A percentile compares a stretch with the other conserved stretches of the same genome.
phyloP scores from a whole-genome alignment of 1,140 invertebrate species.

The Thereuonema tuberculata region DNA sequence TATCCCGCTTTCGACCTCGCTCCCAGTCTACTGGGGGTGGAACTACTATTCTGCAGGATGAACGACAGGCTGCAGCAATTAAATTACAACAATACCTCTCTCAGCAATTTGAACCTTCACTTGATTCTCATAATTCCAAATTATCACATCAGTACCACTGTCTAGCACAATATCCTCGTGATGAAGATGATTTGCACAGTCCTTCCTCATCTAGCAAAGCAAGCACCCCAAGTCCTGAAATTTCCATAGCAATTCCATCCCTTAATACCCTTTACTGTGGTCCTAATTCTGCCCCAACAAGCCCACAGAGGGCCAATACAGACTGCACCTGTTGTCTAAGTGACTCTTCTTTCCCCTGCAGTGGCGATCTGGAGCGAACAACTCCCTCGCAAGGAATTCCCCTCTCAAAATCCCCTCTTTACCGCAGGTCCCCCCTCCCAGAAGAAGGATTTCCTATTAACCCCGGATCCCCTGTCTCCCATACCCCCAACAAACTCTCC shows the following conservation, averaged over 20 bases:
- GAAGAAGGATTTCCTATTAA: constrained; percentile 26
- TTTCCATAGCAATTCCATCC: background rate
- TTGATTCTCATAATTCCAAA: background rate
- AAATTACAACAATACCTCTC: too few relatives aligned
- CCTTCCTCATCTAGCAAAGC: background rate
- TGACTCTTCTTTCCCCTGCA: background rate
- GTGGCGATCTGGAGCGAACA: background rate
- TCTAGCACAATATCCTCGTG: too few relatives aligned
- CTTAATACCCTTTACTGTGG: background rate
- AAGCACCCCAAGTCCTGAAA: background rate
- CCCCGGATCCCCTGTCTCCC: constrained; percentile 16
- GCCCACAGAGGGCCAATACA: background rate
- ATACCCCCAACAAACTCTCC: constrained; percentile 15
- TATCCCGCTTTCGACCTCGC: too few relatives aligned
- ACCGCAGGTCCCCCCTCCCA: constrained; percentile 20
- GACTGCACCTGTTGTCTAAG: background rate
- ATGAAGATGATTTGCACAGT: background rate
- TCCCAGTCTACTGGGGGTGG: too few relatives aligned
- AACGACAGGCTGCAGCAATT: too few relatives aligned
- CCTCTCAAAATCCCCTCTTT: constrained; percentile 13
- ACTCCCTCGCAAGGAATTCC: background rate
- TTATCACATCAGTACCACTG: too few relatives aligned
- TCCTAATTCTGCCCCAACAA: constrained; percentile 2
- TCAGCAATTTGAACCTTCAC: background rate
- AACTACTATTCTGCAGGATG: background rate